phyloP scores from a whole-genome alignment of 2,113 vertebrate genomes.

The Perca schrenkii region DNA sequence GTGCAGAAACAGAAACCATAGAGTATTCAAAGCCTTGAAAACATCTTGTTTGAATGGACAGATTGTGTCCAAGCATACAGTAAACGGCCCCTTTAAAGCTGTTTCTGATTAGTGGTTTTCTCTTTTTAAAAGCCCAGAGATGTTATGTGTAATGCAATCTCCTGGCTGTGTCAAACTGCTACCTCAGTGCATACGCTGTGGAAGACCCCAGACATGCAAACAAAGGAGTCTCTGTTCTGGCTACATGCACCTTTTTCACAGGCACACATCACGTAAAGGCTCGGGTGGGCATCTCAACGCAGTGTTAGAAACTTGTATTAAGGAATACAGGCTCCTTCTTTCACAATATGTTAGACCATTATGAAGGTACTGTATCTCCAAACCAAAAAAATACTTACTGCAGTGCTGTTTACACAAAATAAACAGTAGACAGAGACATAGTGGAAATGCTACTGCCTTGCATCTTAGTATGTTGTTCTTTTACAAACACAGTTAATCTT shows the following conservation, averaged over 20 bases:
- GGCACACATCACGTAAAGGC: conserved; percentile 63
- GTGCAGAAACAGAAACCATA: conserved; percentile 51
- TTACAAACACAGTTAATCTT: not conserved
- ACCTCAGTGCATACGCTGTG: conserved; percentile 65
- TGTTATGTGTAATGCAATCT: conserved; percentile 83
- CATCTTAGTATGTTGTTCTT: conserved; percentile 6
- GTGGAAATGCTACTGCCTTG: not conserved
- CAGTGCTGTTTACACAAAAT: conserved; percentile 1
- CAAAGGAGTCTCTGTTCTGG: conserved; percentile 80
- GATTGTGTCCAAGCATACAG: conserved; percentile 72
- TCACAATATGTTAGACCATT: conserved; percentile 38
- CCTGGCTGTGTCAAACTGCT: conserved; percentile 74
- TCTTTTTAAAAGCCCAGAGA: conserved; percentile 75
- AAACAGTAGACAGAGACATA: conserved; percentile 1
- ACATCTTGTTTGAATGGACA: conserved; percentile 75
- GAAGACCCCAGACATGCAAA: conserved; percentile 77
- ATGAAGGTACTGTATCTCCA: conserved; percentile 4
- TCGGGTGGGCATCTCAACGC: conserved; percentile 50
- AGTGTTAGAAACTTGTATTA: conserved; percentile 56
- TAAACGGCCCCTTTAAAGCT: conserved; percentile 71
- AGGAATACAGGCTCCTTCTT: conserved; percentile 24
- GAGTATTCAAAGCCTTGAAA: conserved; percentile 61
- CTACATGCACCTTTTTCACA: conserved; percentile 72
- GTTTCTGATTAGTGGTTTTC: conserved; percentile 80
- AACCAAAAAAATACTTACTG: conserved; percentile 20